phyloP scores from a whole-genome alignment of 1,140 invertebrate genomes.

The Heliconius nattereri region DNA sequence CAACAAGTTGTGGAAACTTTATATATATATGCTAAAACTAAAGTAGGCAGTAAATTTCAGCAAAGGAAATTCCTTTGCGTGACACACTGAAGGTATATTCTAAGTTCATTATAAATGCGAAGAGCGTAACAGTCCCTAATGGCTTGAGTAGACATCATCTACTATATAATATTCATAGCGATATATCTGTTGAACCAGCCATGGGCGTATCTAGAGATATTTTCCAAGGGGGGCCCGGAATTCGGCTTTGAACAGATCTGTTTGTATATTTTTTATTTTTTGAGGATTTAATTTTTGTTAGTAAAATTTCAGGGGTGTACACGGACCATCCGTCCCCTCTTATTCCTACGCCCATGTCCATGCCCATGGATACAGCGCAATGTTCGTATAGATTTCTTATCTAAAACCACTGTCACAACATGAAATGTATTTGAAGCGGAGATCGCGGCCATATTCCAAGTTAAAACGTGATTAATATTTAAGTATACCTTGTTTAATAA shows the following conservation, averaged over 20 bases:
- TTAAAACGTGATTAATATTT: neutral
- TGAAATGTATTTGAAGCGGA: constrained; percentile 8
- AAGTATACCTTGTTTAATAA: too few species aligned
- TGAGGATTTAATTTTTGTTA: too few species aligned
- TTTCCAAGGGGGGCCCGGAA: too few species aligned
- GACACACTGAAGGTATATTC: constrained; percentile 19
- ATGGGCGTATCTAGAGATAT: too few species aligned
- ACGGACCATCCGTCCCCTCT: too few species aligned
- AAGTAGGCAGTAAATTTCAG: constrained; percentile 17
- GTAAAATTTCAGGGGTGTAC: too few species aligned
- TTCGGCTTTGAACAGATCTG: too few species aligned
- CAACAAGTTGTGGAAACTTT: neutral
- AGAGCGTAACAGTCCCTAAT: constrained; percentile 17
- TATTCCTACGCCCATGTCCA: too few species aligned
- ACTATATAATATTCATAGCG: constrained; percentile 6
- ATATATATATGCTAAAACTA: constrained; percentile 5
- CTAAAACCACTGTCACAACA: neutral
- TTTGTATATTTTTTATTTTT: too few species aligned
- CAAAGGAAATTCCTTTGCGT: constrained; percentile 24
- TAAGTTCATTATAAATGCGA: constrained; percentile 17
- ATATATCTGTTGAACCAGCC: neutral
- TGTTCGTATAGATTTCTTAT: neutral
- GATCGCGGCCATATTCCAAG: neutral
- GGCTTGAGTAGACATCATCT: constrained; percentile 16
- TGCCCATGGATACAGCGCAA: neutral